Evolutionary conservation across 2,113 vertebrate genomes (phyloP).

Genomic region (Xiphophorus couchianus): DNA sequence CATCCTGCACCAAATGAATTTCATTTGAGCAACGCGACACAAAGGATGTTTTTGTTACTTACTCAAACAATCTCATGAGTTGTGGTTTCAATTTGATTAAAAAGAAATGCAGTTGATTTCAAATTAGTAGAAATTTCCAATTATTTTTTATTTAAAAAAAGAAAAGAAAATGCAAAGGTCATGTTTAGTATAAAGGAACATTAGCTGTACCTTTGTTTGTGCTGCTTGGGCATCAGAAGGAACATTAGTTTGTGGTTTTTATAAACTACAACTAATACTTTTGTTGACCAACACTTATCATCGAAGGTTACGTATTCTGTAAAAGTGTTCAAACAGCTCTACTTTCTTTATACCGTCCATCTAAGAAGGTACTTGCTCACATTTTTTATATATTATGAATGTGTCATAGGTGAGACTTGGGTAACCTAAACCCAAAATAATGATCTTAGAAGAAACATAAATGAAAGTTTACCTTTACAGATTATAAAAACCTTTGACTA

Average conservation of each 20-base stretch:
- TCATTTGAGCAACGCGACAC: neutral
- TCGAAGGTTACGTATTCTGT: neutral
- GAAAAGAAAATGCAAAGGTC: no score
- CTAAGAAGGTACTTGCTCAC: no score
- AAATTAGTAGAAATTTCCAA: no score
- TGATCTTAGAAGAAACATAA: neutral
- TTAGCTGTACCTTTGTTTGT: neutral
- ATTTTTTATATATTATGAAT: no score
- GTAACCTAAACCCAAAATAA: neutral
- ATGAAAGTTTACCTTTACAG: neutral
- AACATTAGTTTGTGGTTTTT: neutral
- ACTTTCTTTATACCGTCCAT: no score
- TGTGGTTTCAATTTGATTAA: no score
- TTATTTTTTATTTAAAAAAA: no score
- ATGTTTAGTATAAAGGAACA: neutral
- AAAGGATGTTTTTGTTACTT: neutral
- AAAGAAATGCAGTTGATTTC: no score
- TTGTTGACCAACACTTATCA: neutral
- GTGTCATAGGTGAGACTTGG: neutral
- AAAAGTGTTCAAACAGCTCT: no score
- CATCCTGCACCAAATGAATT: neutral
- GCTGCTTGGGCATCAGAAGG: neutral
- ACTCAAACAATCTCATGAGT: no score
- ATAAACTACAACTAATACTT: neutral
- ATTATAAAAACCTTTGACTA: no score